These are phyloP conservation scores for Rhaphigaster nebulosa DNA, from an alignment of 2,888 invertebrate species.

Conservation along the genomic window DNA sequence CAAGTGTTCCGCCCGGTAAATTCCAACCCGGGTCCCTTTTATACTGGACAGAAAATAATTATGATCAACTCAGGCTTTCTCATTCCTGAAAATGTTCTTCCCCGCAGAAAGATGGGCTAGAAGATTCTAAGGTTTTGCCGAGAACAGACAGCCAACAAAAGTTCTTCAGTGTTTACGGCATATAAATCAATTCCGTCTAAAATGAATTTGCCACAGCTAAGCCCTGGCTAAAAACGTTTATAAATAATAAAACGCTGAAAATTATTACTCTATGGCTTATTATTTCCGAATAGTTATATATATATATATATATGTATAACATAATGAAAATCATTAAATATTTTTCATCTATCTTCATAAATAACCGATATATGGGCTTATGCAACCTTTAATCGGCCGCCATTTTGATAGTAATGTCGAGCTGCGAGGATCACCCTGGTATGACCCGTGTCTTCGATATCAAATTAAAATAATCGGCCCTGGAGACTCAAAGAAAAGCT, in stretches of 20 bases:
- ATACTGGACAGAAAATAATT: slow-evolving; percentile 16
- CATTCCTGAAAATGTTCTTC: not conserved
- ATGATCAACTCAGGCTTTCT: not conserved
- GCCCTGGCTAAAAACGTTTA: not conserved
- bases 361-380: too few species aligned
- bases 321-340: too few species aligned
- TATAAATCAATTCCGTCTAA: not conserved
- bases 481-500: too few species aligned
- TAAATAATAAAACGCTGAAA: not conserved
- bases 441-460: too few species aligned
- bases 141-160: not conserved
- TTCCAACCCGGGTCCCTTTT: not conserved
- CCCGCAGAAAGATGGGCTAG: not conserved
- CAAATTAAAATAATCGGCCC: too few species aligned
- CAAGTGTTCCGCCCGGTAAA: not conserved
- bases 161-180: not conserved
- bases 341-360: too few species aligned
- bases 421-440: too few species aligned
- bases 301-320: too few species aligned
- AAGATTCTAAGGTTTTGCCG: not conserved
- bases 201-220: not conserved
- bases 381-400: too few species aligned
- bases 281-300: too few species aligned
- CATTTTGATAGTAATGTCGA: too few species aligned
- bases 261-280: too few species aligned